A percentile compares a stretch with the other conserved stretches of the same genome.
Evolutionary conservation across 2,888 invertebrate genomes (phyloP).

Genomic region (Melanophora roralis): DNA sequence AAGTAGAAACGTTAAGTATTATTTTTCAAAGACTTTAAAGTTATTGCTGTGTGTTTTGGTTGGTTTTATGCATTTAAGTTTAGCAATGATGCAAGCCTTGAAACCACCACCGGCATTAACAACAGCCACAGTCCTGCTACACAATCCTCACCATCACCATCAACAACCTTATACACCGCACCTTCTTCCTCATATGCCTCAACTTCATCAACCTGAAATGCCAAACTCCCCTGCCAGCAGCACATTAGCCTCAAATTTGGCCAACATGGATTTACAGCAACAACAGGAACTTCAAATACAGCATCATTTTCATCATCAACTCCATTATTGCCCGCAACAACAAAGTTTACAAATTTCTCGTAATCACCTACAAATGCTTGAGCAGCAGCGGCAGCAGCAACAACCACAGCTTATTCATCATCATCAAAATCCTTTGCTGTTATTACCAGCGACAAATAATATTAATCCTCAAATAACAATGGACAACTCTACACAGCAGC

Average conservation of each 20-base stretch:
- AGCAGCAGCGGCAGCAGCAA: conserved; percentile 59
- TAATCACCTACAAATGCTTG: conserved; percentile 60
- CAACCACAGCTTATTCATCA: conserved; percentile 49
- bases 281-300: conserved; percentile 53
- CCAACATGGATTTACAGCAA: conserved; percentile 70
- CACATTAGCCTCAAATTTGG: conserved; percentile 64
- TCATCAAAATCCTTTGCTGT: conserved; percentile 49
- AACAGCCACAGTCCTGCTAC: conserved; percentile 59
- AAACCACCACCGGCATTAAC: conserved; percentile 70
- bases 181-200: conserved; percentile 55
- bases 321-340: conserved; percentile 9
- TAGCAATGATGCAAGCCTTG: conserved; percentile 76
- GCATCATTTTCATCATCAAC: conserved; percentile 36
- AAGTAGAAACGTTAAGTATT: too few species aligned
- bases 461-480: conserved; percentile 57
- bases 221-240: conserved; percentile 38
- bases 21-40: conserved; percentile 19
- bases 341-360: conserved; percentile 68
- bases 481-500: conserved; percentile 41
- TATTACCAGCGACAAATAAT: conserved; percentile 59
- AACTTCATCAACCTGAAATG: conserved; percentile 63
- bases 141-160: conserved; percentile 64
- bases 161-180: conserved; percentile 60
- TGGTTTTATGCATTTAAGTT: conserved; percentile 67
- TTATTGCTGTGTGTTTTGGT: conserved; percentile 27